These are phyloP conservation scores for Lepas anatifera DNA, from an alignment of 2,888 invertebrate species.

Conservation along the genomic window DNA sequence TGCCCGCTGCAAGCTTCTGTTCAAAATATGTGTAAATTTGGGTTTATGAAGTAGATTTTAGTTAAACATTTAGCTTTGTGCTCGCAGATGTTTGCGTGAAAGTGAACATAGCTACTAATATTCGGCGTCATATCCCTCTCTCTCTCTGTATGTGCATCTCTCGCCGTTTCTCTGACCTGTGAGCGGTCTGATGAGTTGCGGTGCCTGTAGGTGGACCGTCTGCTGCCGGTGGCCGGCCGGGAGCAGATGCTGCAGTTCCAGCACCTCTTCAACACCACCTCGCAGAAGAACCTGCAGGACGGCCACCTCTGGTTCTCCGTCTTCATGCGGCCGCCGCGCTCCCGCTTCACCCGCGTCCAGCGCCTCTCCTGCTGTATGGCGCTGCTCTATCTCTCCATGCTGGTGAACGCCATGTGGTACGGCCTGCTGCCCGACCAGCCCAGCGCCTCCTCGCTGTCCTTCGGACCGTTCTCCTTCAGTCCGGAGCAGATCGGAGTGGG, in stretches of 20 bases:
- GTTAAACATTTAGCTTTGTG: too few relatives aligned
- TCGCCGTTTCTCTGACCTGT: too few relatives aligned
- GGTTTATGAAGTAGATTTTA: too few relatives aligned
- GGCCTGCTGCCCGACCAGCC: constrained; percentile 28
- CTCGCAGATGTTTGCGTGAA: too few relatives aligned
- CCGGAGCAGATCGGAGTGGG: constrained; percentile 39
- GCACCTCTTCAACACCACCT: constrained; percentile 35
- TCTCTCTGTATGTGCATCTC: too few relatives aligned
- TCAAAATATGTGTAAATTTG: too few relatives aligned
- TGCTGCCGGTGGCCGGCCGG: constrained; percentile 38
- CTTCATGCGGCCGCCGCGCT: constrained; percentile 38
- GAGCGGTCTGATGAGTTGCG: too few relatives aligned
- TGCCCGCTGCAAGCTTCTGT: too few relatives aligned
- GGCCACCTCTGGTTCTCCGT: constrained; percentile 43
- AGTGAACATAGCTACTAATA: too few relatives aligned
- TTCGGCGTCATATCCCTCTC: too few relatives aligned
- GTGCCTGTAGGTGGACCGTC: constrained; percentile 36
- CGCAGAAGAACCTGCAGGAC: constrained; percentile 34
- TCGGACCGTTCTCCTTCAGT: constrained; percentile 38
- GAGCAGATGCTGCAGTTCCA: constrained; percentile 37
- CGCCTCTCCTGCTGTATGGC: constrained; percentile 39
- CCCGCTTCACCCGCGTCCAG: constrained; percentile 38
- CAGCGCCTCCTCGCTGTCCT: constrained; percentile 29
- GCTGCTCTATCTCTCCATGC: constrained; percentile 39
- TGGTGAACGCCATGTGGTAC: constrained; percentile 43